These are phyloP conservation scores for Zeugodacus cucurbitae DNA, from an alignment of 1,140 invertebrate genomes.

Conservation along the genomic window DNA sequence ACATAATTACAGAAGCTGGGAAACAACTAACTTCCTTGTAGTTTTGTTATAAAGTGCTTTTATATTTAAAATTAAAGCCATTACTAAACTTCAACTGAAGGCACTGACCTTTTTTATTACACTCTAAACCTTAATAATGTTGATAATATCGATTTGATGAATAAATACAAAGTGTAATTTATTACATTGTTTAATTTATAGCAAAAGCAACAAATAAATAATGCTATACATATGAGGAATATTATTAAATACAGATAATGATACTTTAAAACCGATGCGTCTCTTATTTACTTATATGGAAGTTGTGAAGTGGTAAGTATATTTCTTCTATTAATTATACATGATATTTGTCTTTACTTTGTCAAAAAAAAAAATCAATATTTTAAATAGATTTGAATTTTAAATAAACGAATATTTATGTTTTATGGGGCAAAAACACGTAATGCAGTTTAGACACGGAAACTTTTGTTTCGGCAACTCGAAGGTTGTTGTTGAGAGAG, in stretches of 20 bases:
- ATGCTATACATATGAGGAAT: conserved; percentile 35
- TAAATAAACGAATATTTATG: too few relatives aligned
- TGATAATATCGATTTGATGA: not conserved
- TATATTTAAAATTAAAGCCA: not conserved
- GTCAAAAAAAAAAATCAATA: too few relatives aligned
- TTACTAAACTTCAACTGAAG: not conserved
- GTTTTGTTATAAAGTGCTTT: conserved; percentile 4
- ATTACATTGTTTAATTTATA: conserved; percentile 1
- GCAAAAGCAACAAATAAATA: not conserved
- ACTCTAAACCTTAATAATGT: not conserved
- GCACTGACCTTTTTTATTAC: not conserved
- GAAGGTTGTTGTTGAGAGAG: too few relatives aligned
- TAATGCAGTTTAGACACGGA: too few relatives aligned
- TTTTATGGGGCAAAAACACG: too few relatives aligned
- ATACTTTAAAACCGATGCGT: not conserved
- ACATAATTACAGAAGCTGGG: not conserved
- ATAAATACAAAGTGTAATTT: not conserved
- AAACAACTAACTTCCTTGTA: not conserved
- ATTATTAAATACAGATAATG: conserved; percentile 1
- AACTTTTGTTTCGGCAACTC: too few relatives aligned
- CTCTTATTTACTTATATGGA: not conserved
- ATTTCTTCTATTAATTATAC: too few relatives aligned
- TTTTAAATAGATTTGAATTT: too few relatives aligned
- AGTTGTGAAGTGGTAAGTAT: too few relatives aligned
- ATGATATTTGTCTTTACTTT: too few relatives aligned